A percentile compares a stretch with the other conserved stretches of the same genome.
phyloP scores from a whole-genome alignment of 2,888 invertebrate species.

The Amitus sp. region DNA sequence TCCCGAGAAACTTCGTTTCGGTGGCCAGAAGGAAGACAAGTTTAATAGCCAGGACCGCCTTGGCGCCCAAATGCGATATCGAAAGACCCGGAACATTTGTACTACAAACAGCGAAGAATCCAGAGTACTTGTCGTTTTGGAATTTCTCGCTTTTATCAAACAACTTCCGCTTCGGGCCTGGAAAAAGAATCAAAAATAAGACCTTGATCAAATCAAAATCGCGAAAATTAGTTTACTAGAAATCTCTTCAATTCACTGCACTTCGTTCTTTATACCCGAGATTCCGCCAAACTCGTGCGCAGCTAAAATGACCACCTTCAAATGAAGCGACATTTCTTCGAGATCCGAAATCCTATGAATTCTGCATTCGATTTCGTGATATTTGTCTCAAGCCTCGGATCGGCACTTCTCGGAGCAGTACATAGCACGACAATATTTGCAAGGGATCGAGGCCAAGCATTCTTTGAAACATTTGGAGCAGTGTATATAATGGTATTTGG shows the following conservation, averaged over 20 bases:
- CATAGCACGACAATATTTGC: background rate
- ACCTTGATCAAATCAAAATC: no score
- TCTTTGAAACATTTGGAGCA: slow-evolving; percentile 1
- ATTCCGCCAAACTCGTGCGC: background rate
- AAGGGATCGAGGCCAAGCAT: background rate
- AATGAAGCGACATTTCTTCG: background rate
- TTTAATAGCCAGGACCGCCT: no score
- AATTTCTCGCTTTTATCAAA: no score
- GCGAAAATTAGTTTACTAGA: no score
- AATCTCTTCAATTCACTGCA: background rate
- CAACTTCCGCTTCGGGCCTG: no score
- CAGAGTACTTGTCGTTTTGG: no score
- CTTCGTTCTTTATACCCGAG: background rate
- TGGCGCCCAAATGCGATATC: no score
- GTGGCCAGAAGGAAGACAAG: no score
- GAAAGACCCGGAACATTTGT: no score
- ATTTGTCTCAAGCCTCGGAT: background rate
- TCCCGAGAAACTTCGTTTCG: no score
- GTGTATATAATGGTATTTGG: background rate
- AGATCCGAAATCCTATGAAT: background rate
- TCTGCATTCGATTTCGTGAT: background rate
- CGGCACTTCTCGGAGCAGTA: background rate
- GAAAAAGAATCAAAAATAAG: no score
- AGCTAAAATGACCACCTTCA: background rate
- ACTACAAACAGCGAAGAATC: no score